Evolutionary conservation across 2,888 invertebrate genomes (phyloP).

Genomic region (Leptinotarsa rubiginosa): DNA sequence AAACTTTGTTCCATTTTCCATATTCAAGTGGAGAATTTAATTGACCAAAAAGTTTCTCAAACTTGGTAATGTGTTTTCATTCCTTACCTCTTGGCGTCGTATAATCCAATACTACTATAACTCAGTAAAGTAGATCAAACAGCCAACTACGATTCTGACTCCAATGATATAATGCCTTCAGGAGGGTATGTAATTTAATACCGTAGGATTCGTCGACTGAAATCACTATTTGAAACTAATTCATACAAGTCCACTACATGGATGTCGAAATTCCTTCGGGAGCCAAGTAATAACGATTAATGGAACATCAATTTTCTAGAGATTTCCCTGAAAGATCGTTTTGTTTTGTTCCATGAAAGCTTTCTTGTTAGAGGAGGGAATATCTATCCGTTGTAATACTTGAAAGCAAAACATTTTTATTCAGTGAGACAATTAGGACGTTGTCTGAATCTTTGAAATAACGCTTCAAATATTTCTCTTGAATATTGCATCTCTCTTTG

Average conservation of each 20-base stretch:
- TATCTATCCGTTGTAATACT: too few species aligned
- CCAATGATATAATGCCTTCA: not conserved
- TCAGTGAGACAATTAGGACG: too few species aligned
- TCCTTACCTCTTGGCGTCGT: not conserved
- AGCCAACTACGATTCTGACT: not conserved
- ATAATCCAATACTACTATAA: not conserved
- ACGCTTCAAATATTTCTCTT: too few species aligned
- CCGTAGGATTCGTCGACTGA: conserved; percentile 5
- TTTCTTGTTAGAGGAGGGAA: too few species aligned
- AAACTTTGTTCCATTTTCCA: too few species aligned
- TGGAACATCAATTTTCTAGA: not conserved
- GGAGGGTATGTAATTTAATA: not conserved
- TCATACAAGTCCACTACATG: not conserved
- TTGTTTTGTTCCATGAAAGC: too few species aligned
- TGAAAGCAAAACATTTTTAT: too few species aligned
- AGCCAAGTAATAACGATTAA: not conserved
- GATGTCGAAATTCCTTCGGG: not conserved
- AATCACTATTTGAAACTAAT: not conserved
- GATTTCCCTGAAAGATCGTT: not conserved
- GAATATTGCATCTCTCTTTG: too few species aligned
- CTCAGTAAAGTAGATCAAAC: not conserved
- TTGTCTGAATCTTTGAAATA: too few species aligned
- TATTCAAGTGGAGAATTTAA: not conserved
- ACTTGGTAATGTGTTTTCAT: not conserved
- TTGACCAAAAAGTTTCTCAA: not conserved